Base-by-base conservation (phyloP, 2,113 vertebrate species). In the Zosterops hypoxanthus region DNA sequence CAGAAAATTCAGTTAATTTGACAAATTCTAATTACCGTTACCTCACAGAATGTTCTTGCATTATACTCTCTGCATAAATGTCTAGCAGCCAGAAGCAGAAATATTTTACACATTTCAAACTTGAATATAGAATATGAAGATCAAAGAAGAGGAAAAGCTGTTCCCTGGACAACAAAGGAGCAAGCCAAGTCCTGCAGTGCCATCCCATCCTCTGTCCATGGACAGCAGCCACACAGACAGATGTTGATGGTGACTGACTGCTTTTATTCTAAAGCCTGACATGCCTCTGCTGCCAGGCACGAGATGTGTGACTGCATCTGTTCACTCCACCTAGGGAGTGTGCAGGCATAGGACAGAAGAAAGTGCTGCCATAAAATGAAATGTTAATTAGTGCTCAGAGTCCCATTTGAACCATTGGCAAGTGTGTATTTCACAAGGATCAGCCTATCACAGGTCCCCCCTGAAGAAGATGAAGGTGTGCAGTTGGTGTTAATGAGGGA, bases 351-450 rank as follows among this genome's bases (percentile, higher is more conserved):
- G 97, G 96, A 94, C 83, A 96, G 85, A 94, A 85, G 90, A 93
- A 97, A 97, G 97, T 95, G 88, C 95, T 97, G 94, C 96, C 92
- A 57, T 98, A 96, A 98, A 98, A 97, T 88, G 91, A 98, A 97
- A 97, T 94, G 96, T 97, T 96, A 97, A 96, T 97, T 92, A 95
- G 95, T 64, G 95, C 82, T 22, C 72, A 77, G 75, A 70, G 59
- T 53, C 86, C 73, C 90, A 86, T 63, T 7, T 57, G 56, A 93
- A 33, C 44, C 52, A 39, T 65, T 60, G 34, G 57, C 42, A 60
- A 55, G 64, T 25, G 86, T 57, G 66, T 94, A 75, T 93, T 95
- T 94, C 88, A 86, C 52, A 18, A 53, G 68, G 24, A 72, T 66
- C 16, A 71, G 52, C 41, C 70, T 34, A 66, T n/a, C 64, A 6